These are phyloP conservation scores for Merluccius polli DNA, from an alignment of 2,797 vertebrate species.

Conservation along the genomic window DNA sequence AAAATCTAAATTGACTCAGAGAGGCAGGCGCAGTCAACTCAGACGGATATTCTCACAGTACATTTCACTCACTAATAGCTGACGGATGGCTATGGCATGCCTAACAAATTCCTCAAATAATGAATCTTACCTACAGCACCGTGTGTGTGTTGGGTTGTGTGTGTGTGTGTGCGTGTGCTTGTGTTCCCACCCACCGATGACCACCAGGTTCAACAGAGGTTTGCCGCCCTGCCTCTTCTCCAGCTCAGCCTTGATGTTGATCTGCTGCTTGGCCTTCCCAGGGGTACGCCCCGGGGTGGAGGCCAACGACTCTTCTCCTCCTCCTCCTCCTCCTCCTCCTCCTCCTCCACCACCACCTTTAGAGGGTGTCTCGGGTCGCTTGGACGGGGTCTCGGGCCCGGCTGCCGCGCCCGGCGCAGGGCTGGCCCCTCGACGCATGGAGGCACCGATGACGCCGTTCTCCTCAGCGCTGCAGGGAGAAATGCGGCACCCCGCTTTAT, in stretches of 20 bases:
- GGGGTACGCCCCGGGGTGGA: constrained; percentile 74
- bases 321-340: constrained; percentile 67
- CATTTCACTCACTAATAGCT: no score
- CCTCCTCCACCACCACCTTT: constrained; percentile 63
- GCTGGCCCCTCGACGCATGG: constrained; percentile 66
- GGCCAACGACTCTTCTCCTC: constrained; percentile 66
- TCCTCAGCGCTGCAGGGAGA: constrained; percentile 71
- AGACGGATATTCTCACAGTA: background rate
- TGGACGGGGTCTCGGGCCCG: constrained; percentile 58
- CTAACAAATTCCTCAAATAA: no score
- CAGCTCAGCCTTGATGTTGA: constrained; percentile 88
- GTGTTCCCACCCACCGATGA: constrained; percentile 75
- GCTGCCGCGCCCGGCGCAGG: constrained; percentile 16
- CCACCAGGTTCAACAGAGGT: constrained; percentile 90
- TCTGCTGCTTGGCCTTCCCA: constrained; percentile 81
- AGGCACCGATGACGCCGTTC: constrained; percentile 65
- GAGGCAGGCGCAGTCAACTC: no score
- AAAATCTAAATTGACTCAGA: no score
- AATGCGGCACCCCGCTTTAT: background rate
- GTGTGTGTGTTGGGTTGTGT: background rate
- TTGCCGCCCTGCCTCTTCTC: constrained; percentile 96
- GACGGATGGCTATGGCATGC: no score
- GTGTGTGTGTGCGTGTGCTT: background rate
- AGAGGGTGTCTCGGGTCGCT: constrained; percentile 63
- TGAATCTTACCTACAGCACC: no score